Evolutionary conservation across 1,140 invertebrate genomes (phyloP), one percentile per base, ranked within the genome.

Genomic region (Scaptomyza graminum): DNA sequence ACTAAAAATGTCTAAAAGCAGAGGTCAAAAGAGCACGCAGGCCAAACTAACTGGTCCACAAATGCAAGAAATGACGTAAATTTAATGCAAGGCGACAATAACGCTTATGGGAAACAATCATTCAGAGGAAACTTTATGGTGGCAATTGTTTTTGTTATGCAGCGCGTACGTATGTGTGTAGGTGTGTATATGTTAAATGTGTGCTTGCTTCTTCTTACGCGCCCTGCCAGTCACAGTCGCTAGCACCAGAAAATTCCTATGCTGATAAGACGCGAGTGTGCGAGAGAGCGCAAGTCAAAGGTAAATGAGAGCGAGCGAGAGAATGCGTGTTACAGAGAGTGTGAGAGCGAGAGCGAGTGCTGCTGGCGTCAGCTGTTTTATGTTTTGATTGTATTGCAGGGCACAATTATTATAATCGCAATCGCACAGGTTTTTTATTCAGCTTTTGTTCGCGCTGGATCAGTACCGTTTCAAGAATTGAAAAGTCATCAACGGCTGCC

Each of bases 1-100:
- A 55, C 25, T 47, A 46, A 22, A 57, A 31, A 28, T 57, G 67
- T 39, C 22, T 51, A 43, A 62, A 74, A 74, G 11, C 74, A 87
- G 83, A 88, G 83, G 83, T 88, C 83, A 87, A 87, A 87, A 87
- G 83, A 88, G 79, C 76, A 79, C 62, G 72, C 62, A 59, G 60
- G 39, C 55, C 37, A 62, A 59, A 70, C 3, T 63, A 8, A 63
- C 39, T 61, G 25, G 47, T 59, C 68, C 65, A 43, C 47, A 43
- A 51, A 46, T 65, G 59, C 44, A 57, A 12, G 9, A 34, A 25
- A 54, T 65, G 43, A 71, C 47, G 68, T 71, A 66, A 71, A 71
- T 52, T 22, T 12, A 41, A 49, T 11, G 8, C n/a, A 43, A 16
- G 12, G 12, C n/a, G 50, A 39, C 11, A 67, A 46, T 31, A 39